Evolutionary conservation across 2,797 vertebrate species (phyloP).

Genomic region (Meriones psammophilus): DNA sequence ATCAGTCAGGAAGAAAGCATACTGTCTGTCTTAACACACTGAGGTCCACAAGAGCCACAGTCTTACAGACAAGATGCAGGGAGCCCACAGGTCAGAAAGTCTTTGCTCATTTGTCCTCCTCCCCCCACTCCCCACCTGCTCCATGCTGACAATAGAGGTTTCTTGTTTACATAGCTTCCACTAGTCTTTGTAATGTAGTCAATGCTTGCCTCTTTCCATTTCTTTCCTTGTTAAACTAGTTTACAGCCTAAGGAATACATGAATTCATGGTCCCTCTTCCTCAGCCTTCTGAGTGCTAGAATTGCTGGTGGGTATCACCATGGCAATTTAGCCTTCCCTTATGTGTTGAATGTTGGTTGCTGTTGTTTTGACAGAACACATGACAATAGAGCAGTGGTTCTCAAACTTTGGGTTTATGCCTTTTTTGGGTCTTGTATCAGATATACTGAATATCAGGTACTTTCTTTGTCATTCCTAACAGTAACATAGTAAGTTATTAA

Average conservation of each 20-base stretch:
- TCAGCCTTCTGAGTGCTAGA: no score
- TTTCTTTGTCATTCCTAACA: not conserved
- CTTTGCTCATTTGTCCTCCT: not conserved
- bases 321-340: not conserved
- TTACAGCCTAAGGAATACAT: not conserved
- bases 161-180: no score
- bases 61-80: not conserved
- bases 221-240: not conserved
- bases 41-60: not conserved
- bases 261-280: not conserved
- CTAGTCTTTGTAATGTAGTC: not conserved
- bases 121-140: no score
- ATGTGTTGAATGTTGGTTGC: not conserved
- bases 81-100: not conserved
- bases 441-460: not conserved
- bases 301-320: no score
- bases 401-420: not conserved
- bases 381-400: not conserved
- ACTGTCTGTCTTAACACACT: not conserved
- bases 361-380: not conserved
- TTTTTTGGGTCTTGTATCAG: not conserved
- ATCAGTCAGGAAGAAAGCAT: not conserved
- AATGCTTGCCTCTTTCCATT: conserved; percentile 1
- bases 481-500: not conserved
- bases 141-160: not conserved